Percentiles rank a stretch among this genome's conserved stretches.
Conservation (phyloP, 2,888 invertebrate genomes). For the Ceratothoa steindachneri region DNA sequence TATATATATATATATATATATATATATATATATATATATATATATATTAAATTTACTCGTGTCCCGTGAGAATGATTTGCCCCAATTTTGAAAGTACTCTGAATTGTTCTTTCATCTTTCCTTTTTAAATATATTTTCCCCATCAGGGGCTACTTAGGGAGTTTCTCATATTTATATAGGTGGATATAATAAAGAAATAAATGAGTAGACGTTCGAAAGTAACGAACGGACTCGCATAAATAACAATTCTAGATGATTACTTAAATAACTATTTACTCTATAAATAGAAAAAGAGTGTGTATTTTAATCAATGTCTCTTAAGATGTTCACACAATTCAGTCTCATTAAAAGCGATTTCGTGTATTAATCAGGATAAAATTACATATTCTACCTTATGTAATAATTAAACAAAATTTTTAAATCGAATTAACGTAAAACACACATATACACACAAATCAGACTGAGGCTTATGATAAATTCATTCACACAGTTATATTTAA, state of each 20-base stretch:
- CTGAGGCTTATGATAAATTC: too few relatives aligned
- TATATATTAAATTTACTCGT: too few relatives aligned
- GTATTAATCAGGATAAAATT: not conserved
- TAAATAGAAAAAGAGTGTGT: not conserved
- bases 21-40: constrained; percentile 9
- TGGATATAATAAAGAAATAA: too few relatives aligned
- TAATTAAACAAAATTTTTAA: not conserved
- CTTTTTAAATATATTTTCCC: too few relatives aligned
- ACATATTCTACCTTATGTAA: not conserved
- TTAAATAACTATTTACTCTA: not conserved
- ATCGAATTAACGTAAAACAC: not conserved
- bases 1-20: constrained; percentile 11
- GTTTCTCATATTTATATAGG: too few relatives aligned
- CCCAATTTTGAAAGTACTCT: too few relatives aligned
- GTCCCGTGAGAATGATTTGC: too few relatives aligned
- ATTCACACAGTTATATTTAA: too few relatives aligned
- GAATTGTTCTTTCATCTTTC: too few relatives aligned
- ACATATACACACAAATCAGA: not conserved
- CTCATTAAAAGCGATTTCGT: not conserved
- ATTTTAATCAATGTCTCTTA: constrained; percentile 7
- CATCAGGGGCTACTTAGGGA: too few relatives aligned
- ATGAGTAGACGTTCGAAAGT: too few relatives aligned
- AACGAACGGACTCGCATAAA: too few relatives aligned
- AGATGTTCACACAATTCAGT: not conserved
- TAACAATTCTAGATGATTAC: not conserved